These are phyloP conservation scores for Celastrina argiolus DNA, from an alignment of 2,888 invertebrate species.

Conservation along the genomic window DNA sequence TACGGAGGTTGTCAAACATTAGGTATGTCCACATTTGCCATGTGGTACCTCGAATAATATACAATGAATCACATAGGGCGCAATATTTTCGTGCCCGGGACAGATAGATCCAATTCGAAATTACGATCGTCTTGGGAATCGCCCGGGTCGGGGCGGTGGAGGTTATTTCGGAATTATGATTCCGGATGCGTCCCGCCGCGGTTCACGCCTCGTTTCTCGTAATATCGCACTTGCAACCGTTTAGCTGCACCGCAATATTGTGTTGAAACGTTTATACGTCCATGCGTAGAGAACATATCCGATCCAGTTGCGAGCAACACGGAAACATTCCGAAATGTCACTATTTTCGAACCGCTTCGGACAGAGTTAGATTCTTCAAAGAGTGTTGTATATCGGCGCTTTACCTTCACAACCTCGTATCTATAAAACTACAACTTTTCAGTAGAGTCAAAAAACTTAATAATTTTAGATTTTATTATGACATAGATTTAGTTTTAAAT, in stretches of 20 bases:
- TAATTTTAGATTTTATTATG: no score
- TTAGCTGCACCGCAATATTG: slow-evolving; percentile 54
- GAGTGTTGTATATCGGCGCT: no score
- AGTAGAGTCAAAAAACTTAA: no score
- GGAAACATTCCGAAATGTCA: background rate
- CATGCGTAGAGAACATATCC: slow-evolving; percentile 18
- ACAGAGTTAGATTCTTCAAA: no score
- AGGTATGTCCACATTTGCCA: background rate
- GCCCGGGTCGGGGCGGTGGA: slow-evolving; percentile 66
- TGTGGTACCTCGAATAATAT: no score
- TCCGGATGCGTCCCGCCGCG: slow-evolving; percentile 74
- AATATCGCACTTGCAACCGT: slow-evolving; percentile 63
- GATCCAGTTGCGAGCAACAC: background rate
- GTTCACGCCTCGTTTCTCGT: slow-evolving; percentile 73
- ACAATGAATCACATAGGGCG: slow-evolving; percentile 9
- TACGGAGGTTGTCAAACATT: no score
- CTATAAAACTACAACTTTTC: no score
- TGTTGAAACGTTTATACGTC: slow-evolving; percentile 39
- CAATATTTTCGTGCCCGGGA: slow-evolving; percentile 68
- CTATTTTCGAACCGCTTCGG: background rate
- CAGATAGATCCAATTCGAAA: slow-evolving; percentile 80
- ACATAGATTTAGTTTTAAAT: no score
- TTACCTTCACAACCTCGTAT: no score
- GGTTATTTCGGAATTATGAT: slow-evolving; percentile 78
- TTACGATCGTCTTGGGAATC: slow-evolving; percentile 80